Conservation (phyloP, 1,140 invertebrate genomes). For the Nephotettix cincticeps region DNA sequence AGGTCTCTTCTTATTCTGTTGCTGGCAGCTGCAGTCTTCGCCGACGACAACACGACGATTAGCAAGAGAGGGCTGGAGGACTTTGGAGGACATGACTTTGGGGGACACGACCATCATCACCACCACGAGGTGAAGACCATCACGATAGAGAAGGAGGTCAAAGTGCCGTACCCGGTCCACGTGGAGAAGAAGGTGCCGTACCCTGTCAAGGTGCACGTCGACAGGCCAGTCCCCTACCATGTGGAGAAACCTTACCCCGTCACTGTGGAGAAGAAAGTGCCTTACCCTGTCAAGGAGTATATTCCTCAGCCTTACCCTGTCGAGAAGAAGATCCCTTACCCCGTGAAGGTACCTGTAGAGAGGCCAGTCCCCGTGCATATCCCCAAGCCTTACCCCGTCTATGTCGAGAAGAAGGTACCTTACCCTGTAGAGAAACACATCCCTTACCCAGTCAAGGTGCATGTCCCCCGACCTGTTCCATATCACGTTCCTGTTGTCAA, state of each 20-base stretch:
- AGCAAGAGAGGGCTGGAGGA: slow-evolving; percentile 53
- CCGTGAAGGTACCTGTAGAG: slow-evolving; percentile 58
- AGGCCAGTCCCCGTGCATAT: slow-evolving; percentile 54
- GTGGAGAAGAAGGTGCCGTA: slow-evolving; percentile 67
- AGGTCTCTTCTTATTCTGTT: neutral
- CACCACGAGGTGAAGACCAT: slow-evolving; percentile 47
- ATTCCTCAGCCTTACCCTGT: slow-evolving; percentile 52
- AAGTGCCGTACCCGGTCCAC: slow-evolving; percentile 62
- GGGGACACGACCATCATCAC: neutral
- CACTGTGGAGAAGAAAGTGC: slow-evolving; percentile 44
- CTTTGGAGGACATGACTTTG: slow-evolving; percentile 38
- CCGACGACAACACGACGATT: slow-evolving; percentile 47
- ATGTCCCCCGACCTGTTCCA: slow-evolving; percentile 40
- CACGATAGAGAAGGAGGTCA: slow-evolving; percentile 50
- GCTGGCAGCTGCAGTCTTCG: neutral
- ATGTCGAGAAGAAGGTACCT: slow-evolving; percentile 37
- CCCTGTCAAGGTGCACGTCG: slow-evolving; percentile 68
- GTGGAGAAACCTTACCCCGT: slow-evolving; percentile 44
- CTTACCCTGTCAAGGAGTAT: slow-evolving; percentile 68
- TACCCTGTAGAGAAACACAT: slow-evolving; percentile 42
- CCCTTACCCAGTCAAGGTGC: slow-evolving; percentile 60
- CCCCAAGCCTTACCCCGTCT: slow-evolving; percentile 41
- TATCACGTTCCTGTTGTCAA: slow-evolving; percentile 29
- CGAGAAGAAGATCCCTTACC: slow-evolving; percentile 72
- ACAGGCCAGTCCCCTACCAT: slow-evolving; percentile 56